A percentile compares a stretch with the other conserved stretches of the same genome.
Conservation (phyloP, 2,888 invertebrate genomes). For the Horisme vitalbata region DNA sequence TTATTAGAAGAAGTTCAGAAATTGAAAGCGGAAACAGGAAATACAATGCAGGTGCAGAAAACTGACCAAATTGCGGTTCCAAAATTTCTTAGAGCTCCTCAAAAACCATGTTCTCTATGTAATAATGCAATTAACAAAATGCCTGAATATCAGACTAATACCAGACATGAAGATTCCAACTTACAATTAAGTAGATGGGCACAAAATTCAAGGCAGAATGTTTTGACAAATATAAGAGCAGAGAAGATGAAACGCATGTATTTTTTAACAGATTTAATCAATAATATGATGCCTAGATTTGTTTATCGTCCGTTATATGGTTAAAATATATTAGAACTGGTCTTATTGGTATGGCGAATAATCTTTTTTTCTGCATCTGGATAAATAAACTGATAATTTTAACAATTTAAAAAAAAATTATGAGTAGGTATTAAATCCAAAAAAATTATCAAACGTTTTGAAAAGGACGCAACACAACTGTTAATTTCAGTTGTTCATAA, state of each 20-base stretch:
- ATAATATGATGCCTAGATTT: slow-evolving; percentile 29
- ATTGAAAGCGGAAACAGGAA: slow-evolving; percentile 4
- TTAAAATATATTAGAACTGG: not conserved
- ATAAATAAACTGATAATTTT: no score
- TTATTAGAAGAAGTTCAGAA: slow-evolving; percentile 16
- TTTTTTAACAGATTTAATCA: slow-evolving; percentile 24
- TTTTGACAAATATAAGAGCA: slow-evolving; percentile 20
- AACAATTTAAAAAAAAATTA: no score
- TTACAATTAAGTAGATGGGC: slow-evolving; percentile 23
- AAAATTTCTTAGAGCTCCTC: slow-evolving; percentile 10
- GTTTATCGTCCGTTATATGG: slow-evolving; percentile 26
- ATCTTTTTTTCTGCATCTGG: no score
- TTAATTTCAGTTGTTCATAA: slow-evolving; percentile 43
- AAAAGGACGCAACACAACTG: slow-evolving; percentile 25
- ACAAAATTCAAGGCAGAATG: slow-evolving; percentile 11
- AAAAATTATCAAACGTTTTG: slow-evolving; percentile 11
- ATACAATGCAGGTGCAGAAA: slow-evolving; percentile 2
- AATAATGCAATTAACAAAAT: slow-evolving; percentile 8
- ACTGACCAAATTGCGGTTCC: slow-evolving; percentile 10
- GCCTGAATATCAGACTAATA: slow-evolving; percentile 13
- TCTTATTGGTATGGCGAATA: no score
- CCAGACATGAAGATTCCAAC: slow-evolving; percentile 10
- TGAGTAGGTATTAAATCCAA: not conserved
- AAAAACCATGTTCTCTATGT: slow-evolving; percentile 9
- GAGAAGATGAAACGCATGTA: slow-evolving; percentile 23